Conservation (phyloP, 1,140 invertebrate species). For the Hycleus cichorii region DNA sequence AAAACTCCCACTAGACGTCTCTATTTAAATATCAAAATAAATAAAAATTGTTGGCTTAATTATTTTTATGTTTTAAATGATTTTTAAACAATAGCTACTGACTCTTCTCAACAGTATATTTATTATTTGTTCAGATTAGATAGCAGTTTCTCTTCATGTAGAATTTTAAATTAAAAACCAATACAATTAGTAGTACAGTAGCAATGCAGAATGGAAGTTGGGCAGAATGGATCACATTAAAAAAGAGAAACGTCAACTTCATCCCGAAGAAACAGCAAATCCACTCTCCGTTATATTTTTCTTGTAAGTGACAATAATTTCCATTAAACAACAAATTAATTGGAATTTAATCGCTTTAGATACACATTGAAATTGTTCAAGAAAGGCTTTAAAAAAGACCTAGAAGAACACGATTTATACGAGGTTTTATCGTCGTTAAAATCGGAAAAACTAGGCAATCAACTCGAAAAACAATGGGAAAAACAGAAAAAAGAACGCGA, state of each 20-base stretch:
- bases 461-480: constrained; percentile 26
- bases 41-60: no score
- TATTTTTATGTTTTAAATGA: no score
- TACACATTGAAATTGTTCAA: constrained; percentile 20
- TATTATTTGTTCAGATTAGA: no score
- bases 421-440: constrained; percentile 15
- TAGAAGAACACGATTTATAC: constrained; percentile 40
- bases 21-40: no score
- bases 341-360: constrained; percentile 1
- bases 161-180: neutral
- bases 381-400: constrained; percentile 17
- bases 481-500: constrained; percentile 22
- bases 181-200: neutral
- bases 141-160: no score
- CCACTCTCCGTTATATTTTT: constrained; percentile 3
- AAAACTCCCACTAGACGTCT: no score
- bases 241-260: neutral
- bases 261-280: constrained; percentile 2
- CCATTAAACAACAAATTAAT: neutral
- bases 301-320: neutral
- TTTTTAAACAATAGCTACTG: no score
- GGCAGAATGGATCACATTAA: constrained; percentile 1
- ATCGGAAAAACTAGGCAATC: constrained; percentile 18
- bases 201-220: neutral
- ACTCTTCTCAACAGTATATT: no score